Evolutionary conservation across 30 jellyfish, hydroid and myxozoan species (phyloP).

Genomic region (Hydractinia symbiolongicarpus): DNA sequence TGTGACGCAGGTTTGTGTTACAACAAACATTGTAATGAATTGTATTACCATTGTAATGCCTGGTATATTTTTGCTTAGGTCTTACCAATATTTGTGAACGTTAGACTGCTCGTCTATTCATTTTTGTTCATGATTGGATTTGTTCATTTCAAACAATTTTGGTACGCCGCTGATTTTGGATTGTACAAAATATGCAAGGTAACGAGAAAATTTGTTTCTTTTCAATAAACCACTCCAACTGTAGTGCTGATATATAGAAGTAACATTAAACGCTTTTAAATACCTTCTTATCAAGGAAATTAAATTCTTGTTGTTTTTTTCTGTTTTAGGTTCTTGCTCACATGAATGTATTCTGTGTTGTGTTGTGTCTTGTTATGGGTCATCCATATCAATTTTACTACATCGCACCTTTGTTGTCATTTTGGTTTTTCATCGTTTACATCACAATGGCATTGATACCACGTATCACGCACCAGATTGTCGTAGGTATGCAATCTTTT

Average conservation of each 20-base stretch:
- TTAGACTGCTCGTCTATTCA: conserved; percentile 54
- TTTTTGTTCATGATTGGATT: conserved; percentile 71
- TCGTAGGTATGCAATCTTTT: conserved; percentile 43
- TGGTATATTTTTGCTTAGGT: conserved; percentile 43
- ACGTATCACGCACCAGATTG: conserved; percentile 57
- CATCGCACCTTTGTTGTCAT: conserved; percentile 55
- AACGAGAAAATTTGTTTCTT: background rate
- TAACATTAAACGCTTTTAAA: too few relatives aligned
- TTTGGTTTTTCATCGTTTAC: conserved; percentile 77
- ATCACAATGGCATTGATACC: conserved; percentile 65
- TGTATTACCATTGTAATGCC: too few relatives aligned
- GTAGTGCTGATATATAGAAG: too few relatives aligned
- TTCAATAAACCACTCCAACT: too few relatives aligned
- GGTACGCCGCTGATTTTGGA: conserved; percentile 78
- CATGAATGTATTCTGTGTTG: conserved; percentile 56
- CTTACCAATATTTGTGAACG: conserved; percentile 61
- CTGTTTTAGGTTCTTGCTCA: conserved; percentile 51
- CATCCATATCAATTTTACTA: conserved; percentile 78
- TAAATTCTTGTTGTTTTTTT: background rate
- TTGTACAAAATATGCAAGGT: conserved; percentile 84
- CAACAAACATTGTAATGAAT: too few relatives aligned
- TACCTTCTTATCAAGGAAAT: too few relatives aligned
- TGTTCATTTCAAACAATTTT: conserved; percentile 50
- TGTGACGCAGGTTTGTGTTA: too few relatives aligned
- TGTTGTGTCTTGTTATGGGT: conserved; percentile 72